Evolutionary conservation across 1,140 invertebrate genomes (phyloP), one percentile per base, ranked within the genome.

Genomic region (Drosophila suzukii): DNA sequence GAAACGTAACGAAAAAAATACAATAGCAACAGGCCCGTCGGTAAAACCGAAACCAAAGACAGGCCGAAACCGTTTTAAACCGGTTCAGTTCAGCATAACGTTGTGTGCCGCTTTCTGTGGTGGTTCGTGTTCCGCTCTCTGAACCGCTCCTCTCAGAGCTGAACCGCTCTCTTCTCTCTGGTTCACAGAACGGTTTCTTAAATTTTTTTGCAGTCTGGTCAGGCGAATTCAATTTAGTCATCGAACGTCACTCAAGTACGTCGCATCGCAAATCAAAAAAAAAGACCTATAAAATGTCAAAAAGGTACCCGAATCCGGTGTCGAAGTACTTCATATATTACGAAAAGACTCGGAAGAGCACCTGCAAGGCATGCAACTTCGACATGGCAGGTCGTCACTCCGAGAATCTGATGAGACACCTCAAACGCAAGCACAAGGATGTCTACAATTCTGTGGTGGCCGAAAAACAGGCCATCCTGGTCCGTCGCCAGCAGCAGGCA

Each of bases 331-430:
- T 81, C 20, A 50, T 73, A 12, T 81, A 77, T 8, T 81, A 63
- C 58, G 67, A 81, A 27, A 55, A 68, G 15, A 77, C 63, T 20
- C 73, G 66, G 10, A 81, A 81, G 30, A 81, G 79, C 46, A 81
- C 74, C 24, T 81, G 79, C 74, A 68, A 63, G 61, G 36, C 56
- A n/a, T 81, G 79, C 38, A 32, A 44, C 17, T 81, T 77, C 50
- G 78, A 76, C 43, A 81, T 81, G 79, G 73, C 79, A 13, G 78
- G 79, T 44, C 57, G 73, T 13, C 79, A 81, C 43, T 81, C 79
- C 53, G 79, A 82, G 61, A 82, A 81, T 47, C 74, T 82, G 43
- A 77, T 82, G 79, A 62, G 79, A 4, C 79, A 82, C 27, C 63
- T 81, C 0, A 82, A 81, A 8, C 79, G 79, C 39, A 82, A 81